Evolutionary conservation across 2,797 vertebrate genomes (phyloP).

Genomic region (Falco concolor): DNA sequence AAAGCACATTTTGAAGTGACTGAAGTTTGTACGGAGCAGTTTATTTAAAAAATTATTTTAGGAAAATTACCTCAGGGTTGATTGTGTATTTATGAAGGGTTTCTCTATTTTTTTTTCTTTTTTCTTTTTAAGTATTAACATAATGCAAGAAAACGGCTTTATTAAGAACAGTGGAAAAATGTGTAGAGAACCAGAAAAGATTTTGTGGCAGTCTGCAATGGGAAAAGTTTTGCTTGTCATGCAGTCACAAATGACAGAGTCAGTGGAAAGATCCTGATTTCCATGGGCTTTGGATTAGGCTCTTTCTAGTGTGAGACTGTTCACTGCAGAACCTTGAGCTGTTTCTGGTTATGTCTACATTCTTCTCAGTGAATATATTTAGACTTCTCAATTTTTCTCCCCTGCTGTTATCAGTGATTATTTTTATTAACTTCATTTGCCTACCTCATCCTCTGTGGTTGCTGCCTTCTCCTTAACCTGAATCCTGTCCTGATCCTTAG

Average conservation of each 20-base stretch:
- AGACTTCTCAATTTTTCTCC: neutral
- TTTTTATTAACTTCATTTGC: neutral
- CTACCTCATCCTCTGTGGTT: neutral
- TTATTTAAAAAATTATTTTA: constrained; percentile 73
- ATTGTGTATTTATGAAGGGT: constrained; percentile 64
- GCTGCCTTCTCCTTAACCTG: neutral
- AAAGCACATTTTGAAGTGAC: constrained; percentile 76
- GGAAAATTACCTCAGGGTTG: constrained; percentile 76
- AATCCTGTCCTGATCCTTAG: neutral
- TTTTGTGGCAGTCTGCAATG: constrained; percentile 25
- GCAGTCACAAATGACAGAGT: neutral
- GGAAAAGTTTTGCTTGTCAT: constrained; percentile 29
- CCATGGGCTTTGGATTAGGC: neutral
- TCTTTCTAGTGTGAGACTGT: neutral
- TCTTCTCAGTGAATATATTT: neutral
- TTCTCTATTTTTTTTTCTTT: neutral
- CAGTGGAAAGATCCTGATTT: constrained; percentile 11
- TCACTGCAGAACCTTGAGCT: neutral
- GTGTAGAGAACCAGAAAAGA: constrained; percentile 25
- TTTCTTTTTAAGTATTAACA: constrained; percentile 22
- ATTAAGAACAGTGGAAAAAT: constrained; percentile 66
- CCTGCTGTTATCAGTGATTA: neutral
- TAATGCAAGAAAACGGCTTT: constrained; percentile 64
- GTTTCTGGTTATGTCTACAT: neutral
- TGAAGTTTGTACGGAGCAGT: constrained; percentile 68